Base-by-base conservation (phyloP, 2,888 invertebrate genomes). In the Caenorhabditis sp. region DNA sequence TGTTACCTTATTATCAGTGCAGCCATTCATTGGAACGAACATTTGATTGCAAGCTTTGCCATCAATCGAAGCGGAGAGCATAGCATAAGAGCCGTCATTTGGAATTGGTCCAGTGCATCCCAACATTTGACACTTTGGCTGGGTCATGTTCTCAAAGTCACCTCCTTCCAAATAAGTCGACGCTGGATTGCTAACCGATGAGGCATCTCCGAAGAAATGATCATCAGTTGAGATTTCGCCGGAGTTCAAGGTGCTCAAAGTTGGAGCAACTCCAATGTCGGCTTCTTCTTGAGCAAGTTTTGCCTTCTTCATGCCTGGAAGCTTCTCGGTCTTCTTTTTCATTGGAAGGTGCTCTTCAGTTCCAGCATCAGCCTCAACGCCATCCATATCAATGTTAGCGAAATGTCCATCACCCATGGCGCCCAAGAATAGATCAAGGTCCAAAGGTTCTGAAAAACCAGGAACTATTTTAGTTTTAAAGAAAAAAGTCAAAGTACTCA, bases 31-130 rank as follows among this genome's bases (percentile, higher is more conserved):
- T 26, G 85, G 80, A 12, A 85, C 83, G 67, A 85, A 85, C 25
- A 82, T 81, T 63, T 84, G 82, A 54, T 74, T 78, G 75, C 84
- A 85, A n/a, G 78, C 70, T 63, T 66, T 65, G 63, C 69, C 59
- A 17, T 77, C 69, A 31, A 70, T 25, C 21, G 63, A 49, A 14
- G 58, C 67, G 43, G 61, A 60, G 31, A 71, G 54, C 52, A 79
- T 59, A 20, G 77, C 63, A 71, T 83, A 74, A 36, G 81, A 78
- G 36, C 80, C 81, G 73, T 85, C 84, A 62, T 85, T 83, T 36
- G 83, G 79, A 54, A 85, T 67, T 25, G 85, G 84, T 50, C 85
- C 85, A 38, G 79, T 79, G 74, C 85, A 85, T 57, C 84, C 84
- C 56, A 83, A 62, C 82, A 85, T 79, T 53, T 75, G 76, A 67